phyloP scores from a whole-genome alignment of 2,113 vertebrate species.

The Cryptotis parvus region DNA sequence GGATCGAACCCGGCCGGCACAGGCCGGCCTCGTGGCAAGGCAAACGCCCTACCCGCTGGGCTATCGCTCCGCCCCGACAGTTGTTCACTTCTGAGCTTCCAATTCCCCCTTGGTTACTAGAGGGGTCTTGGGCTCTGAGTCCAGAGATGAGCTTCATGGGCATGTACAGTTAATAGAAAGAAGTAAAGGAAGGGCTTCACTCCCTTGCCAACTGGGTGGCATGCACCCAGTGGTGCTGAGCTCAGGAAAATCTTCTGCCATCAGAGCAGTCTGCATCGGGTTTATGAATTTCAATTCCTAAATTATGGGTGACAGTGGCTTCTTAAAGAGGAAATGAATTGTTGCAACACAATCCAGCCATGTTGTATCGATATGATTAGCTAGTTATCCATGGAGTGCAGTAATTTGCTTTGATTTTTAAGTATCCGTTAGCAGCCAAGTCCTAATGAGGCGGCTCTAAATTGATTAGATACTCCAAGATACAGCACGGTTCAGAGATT shows the following conservation, averaged over 20 bases:
- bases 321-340: conserved; percentile 86
- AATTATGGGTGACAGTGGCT: conserved; percentile 86
- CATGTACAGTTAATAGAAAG: background rate
- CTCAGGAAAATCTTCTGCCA: conserved; percentile 76
- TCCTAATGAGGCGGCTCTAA: conserved; percentile 92
- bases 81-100: background rate
- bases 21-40: too few relatives aligned
- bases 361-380: conserved; percentile 89
- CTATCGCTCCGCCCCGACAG: too few relatives aligned
- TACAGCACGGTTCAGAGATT: conserved; percentile 90
- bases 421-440: conserved; percentile 88
- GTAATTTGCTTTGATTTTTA: conserved; percentile 93
- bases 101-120: background rate
- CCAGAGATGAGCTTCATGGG: background rate
- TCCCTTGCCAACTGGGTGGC: background rate
- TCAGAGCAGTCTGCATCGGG: conserved; percentile 66
- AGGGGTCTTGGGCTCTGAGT: background rate
- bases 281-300: conserved; percentile 86
- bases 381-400: conserved; percentile 88
- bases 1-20: too few relatives aligned
- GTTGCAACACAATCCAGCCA: conserved; percentile 86
- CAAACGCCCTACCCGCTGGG: too few relatives aligned
- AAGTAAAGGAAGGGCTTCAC: background rate
- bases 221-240: background rate
- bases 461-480: conserved; percentile 93